These are phyloP conservation scores for Spheniscus mendiculus DNA, from an alignment of 2,113 vertebrate genomes.

Conservation along the genomic window DNA sequence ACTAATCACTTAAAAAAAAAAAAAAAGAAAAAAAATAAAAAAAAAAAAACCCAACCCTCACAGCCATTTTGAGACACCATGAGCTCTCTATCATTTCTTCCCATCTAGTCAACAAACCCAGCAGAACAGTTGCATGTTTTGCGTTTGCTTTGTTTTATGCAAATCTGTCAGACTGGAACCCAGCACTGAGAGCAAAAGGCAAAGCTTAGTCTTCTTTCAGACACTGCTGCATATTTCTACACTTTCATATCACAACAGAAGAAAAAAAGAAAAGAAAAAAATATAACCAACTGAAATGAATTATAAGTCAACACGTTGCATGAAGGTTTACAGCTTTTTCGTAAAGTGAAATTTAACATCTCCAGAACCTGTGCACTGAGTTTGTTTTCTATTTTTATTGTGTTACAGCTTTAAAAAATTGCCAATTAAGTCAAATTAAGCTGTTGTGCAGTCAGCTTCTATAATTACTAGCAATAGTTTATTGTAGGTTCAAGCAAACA, in stretches of 20 bases:
- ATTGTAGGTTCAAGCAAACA: slow-evolving; percentile 73
- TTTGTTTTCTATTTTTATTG: slow-evolving; percentile 63
- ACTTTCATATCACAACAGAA: background rate
- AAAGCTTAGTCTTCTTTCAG: background rate
- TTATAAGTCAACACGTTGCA: background rate
- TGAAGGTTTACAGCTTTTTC: slow-evolving; percentile 57
- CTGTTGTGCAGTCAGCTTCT: slow-evolving; percentile 70
- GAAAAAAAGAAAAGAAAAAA: background rate
- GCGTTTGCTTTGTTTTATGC: too few species aligned
- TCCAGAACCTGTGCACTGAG: slow-evolving; percentile 45
- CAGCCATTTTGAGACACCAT: too few species aligned
- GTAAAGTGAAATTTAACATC: slow-evolving; percentile 59
- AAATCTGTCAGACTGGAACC: background rate
- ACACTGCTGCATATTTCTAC: background rate
- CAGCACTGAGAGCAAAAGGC: background rate
- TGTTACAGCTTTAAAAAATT: slow-evolving; percentile 66
- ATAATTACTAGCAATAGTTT: slow-evolving; percentile 79
- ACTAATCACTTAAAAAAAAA: background rate
- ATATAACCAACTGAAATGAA: background rate
- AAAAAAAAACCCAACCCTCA: background rate
- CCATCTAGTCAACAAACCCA: too few species aligned
- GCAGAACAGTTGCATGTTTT: too few species aligned
- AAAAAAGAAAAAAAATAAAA: background rate
- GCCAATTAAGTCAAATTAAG: slow-evolving; percentile 76
- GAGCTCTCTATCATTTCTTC: too few species aligned